Percentiles rank a stretch among this genome's conserved stretches.
Evolutionary conservation across 1,140 invertebrate species (phyloP).

Genomic region (Drosophila grimshawi): DNA sequence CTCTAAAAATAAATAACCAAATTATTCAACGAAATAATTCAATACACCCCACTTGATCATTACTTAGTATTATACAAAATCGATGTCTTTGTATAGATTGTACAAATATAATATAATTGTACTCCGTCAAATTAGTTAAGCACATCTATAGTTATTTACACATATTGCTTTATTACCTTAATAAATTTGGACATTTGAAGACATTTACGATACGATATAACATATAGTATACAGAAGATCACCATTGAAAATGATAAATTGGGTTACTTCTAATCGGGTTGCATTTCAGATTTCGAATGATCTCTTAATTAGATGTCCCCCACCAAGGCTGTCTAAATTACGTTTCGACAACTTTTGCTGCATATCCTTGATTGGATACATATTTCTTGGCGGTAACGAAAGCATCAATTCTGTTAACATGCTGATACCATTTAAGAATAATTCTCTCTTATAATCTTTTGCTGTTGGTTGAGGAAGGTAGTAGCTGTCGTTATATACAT

Average conservation of each 20-base stretch:
- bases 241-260: not conserved
- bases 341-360: constrained; percentile 45
- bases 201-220: not conserved
- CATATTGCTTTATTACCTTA: constrained; percentile 18
- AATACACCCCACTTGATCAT: too few species aligned
- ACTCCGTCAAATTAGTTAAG: not conserved
- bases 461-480: constrained; percentile 30
- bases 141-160: not conserved
- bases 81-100: too few species aligned
- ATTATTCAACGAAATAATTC: too few species aligned
- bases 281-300: not conserved
- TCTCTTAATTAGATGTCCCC: constrained; percentile 67
- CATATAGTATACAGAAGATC: not conserved
- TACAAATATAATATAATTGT: not conserved
- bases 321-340: constrained; percentile 69
- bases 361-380: not conserved
- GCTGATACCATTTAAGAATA: not conserved
- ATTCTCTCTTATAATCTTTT: not conserved
- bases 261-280: not conserved
- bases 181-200: not conserved
- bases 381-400: not conserved
- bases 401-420: not conserved
- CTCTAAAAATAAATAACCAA: not conserved
- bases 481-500: constrained; percentile 43
- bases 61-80: too few species aligned